Conservation (phyloP, 2,113 vertebrate genomes). For the Corvus moneduloides region DNA sequence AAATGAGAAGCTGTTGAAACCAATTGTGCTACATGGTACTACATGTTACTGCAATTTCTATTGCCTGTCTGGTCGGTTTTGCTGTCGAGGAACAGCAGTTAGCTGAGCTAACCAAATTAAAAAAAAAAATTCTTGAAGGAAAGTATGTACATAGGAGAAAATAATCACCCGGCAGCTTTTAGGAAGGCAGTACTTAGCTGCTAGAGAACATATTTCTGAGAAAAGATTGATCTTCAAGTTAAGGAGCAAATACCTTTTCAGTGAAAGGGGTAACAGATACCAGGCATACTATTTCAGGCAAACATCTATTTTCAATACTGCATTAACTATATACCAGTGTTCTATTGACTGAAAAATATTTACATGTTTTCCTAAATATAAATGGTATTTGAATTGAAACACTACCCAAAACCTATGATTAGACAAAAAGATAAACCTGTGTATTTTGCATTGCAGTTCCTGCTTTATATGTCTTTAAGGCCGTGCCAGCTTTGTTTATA, state of each 20-base stretch:
- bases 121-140: background rate
- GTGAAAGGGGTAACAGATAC: background rate
- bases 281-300: background rate
- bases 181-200: background rate
- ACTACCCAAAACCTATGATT: background rate
- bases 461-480: background rate
- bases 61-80: background rate
- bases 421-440: background rate
- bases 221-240: background rate
- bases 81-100: background rate
- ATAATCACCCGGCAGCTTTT: background rate
- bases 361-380: background rate
- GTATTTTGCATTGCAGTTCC: background rate
- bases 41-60: background rate
- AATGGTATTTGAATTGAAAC: background rate
- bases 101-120: background rate
- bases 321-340: fast-evolving
- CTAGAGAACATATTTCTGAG: background rate
- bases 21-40: background rate
- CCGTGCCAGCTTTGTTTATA: background rate
- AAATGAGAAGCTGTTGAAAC: constrained; percentile 21
- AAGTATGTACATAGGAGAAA: background rate
- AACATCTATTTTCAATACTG: background rate
- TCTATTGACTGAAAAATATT: background rate
- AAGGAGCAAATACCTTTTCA: background rate